These are phyloP conservation scores for Ceyx margarethae DNA, from an alignment of 2,113 vertebrate species.

Conservation along the genomic window DNA sequence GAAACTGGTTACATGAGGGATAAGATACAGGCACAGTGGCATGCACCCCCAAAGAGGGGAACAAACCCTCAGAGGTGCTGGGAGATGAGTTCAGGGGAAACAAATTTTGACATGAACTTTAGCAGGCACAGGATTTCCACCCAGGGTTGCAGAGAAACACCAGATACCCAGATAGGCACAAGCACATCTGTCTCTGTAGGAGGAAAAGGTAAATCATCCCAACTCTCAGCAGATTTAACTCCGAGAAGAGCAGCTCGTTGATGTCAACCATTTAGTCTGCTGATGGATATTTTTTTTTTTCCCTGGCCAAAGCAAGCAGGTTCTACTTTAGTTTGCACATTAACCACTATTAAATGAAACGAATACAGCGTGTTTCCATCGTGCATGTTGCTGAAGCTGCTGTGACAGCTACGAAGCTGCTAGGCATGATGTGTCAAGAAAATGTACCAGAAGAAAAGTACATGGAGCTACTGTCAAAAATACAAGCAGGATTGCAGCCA, in stretches of 20 bases:
- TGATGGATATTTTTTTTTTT: slow-evolving; percentile 18
- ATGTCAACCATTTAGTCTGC: background rate
- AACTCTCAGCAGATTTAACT: background rate
- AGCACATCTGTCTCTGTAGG: background rate
- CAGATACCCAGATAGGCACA: background rate
- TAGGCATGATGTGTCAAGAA: slow-evolving; percentile 70
- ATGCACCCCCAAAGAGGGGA: background rate
- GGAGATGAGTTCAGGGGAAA: background rate
- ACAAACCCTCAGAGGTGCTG: background rate
- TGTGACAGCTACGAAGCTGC: slow-evolving; percentile 70
- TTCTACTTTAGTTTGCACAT: slow-evolving; percentile 58
- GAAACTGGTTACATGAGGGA: accelerated
- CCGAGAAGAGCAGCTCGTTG: background rate
- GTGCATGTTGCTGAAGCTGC: slow-evolving; percentile 46
- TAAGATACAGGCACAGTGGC: accelerated
- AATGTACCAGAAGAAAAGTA: slow-evolving; percentile 59
- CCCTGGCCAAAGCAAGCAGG: slow-evolving; percentile 50
- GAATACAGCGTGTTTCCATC: slow-evolving; percentile 56
- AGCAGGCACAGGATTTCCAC: background rate
- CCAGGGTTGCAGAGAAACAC: background rate
- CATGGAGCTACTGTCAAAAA: slow-evolving; percentile 57
- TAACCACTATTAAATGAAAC: slow-evolving; percentile 58
- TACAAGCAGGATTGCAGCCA: slow-evolving; percentile 39
- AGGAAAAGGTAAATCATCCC: slow-evolving; percentile 20
- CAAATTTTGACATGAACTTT: background rate